Percentiles rank a stretch among this genome's conserved stretches.
Evolutionary conservation across 2,797 vertebrate species (phyloP).

Genomic region (Cyclura pinguis): DNA sequence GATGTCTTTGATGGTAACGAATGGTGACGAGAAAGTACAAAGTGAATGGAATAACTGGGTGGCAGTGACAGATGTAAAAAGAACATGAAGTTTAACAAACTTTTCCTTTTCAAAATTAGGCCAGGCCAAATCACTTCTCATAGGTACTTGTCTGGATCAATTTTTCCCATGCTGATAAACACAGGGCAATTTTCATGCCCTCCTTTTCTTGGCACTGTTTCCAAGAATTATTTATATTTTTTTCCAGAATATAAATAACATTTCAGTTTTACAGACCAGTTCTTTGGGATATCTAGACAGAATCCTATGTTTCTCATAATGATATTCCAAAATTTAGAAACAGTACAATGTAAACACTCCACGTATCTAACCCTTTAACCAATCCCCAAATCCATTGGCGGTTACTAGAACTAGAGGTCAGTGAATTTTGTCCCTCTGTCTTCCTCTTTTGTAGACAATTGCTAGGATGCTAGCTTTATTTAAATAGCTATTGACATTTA

Average conservation of each 20-base stretch:
- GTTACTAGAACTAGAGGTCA: background rate
- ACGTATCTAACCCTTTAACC: background rate
- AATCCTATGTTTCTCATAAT: constrained; percentile 54
- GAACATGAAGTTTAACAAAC: constrained; percentile 46
- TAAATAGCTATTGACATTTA: background rate
- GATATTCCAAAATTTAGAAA: constrained; percentile 60
- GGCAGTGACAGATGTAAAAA: constrained; percentile 44
- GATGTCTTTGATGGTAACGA: constrained; percentile 62
- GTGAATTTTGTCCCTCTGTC: too few relatives aligned
- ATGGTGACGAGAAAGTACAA: constrained; percentile 49
- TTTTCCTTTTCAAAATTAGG: constrained; percentile 63
- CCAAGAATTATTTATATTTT: constrained; percentile 66
- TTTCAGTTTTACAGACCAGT: constrained; percentile 59
- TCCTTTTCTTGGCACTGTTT: constrained; percentile 40
- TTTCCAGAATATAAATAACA: constrained; percentile 66
- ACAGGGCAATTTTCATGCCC: constrained; percentile 67
- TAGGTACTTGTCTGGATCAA: constrained; percentile 68
- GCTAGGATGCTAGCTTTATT: background rate
- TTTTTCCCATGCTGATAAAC: constrained; percentile 64
- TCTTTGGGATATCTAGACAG: constrained; percentile 61
- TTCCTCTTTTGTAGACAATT: background rate
- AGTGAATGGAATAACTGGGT: constrained; percentile 59
- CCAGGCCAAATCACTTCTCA: constrained; percentile 39
- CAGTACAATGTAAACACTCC: constrained; percentile 55
- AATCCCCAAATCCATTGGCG: background rate